Base-by-base conservation (phyloP, 2,888 invertebrate genomes). In the Venusia cambrica region DNA sequence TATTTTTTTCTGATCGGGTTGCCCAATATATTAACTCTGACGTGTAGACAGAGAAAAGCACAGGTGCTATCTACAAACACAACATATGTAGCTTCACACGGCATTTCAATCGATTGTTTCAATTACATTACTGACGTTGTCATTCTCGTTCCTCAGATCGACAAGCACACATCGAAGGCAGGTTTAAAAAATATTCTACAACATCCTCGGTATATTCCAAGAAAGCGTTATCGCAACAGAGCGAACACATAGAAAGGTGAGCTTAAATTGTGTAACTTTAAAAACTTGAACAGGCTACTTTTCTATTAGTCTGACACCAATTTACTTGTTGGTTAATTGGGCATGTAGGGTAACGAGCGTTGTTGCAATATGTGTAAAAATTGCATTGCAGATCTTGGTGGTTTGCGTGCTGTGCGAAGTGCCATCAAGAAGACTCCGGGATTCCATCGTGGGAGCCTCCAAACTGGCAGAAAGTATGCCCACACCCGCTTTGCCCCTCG, bases 401-500 rank as follows among this genome's bases (percentile, higher is more conserved):
- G 89, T 94, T 92, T 76, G 87, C 92, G 38, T 92, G 94, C 70
- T 96, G 95, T 68, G 80, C 92, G 32, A 92, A 93, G 81, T 95
- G 95, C 77, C 90, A 93, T 53, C 89, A 91, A 54, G 92, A 92
- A 80, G 94, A 94, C 32, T 85, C 89, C 69, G 90, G 89, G 20
- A 87, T 89, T 56, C 90, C 94, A 11, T 92, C 94, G 7, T 96
- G 95, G 95, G 93, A 94, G 68, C 95, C 95, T 6, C 88, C 91
- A 0, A 87, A 92, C 53, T 96, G 95, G 95, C 91, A 92, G 58
- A 92, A 90, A 71, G 71, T 94, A 59, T 95, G 94, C 69, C 95
- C 95, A 0, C 94, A 93, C 60, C 95, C 95, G 8, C 90, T 95
- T 66, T 96, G 96, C 62, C 95, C 95, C 10, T 92, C 94, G 0